These are phyloP conservation scores for Dryobota labecula DNA, from an alignment of 2,888 invertebrate species.

Conservation along the genomic window DNA sequence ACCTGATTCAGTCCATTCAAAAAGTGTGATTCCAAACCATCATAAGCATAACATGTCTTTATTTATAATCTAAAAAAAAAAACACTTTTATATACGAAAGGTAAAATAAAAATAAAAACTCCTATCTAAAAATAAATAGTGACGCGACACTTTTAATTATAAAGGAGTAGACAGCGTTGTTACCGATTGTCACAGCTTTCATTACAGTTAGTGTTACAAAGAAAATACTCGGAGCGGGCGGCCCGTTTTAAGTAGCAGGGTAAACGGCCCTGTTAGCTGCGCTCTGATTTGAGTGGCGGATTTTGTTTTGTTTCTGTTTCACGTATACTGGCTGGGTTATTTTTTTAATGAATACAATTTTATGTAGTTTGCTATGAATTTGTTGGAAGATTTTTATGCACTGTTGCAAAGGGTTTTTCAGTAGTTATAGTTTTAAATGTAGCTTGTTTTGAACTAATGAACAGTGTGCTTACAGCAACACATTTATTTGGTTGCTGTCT, in stretches of 20 bases:
- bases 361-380: slow-evolving; percentile 12
- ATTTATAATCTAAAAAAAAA: neutral
- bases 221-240: slow-evolving; percentile 60
- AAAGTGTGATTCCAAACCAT: neutral
- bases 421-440: neutral
- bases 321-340: slow-evolving; percentile 34
- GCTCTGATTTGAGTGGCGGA: slow-evolving; percentile 60
- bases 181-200: slow-evolving; percentile 63
- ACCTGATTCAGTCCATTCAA: neutral
- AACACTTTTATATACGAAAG: neutral
- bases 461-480: neutral
- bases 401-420: slow-evolving; percentile 14
- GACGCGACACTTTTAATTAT: slow-evolving; percentile 66
- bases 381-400: slow-evolving; percentile 8
- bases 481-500: neutral
- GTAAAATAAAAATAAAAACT: slow-evolving; percentile 17
- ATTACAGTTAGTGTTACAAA: slow-evolving; percentile 69
- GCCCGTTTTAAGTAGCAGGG: slow-evolving; percentile 65
- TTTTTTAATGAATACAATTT: slow-evolving; percentile 46
- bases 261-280: slow-evolving; percentile 53
- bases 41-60: neutral
- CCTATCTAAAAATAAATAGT: slow-evolving; percentile 32
- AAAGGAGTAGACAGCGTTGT: slow-evolving; percentile 55
- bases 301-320: slow-evolving; percentile 48
- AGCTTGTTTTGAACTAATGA: neutral